Evolutionary conservation across 1,140 invertebrate genomes (phyloP).

Genomic region (Drosophila watanabei): DNA sequence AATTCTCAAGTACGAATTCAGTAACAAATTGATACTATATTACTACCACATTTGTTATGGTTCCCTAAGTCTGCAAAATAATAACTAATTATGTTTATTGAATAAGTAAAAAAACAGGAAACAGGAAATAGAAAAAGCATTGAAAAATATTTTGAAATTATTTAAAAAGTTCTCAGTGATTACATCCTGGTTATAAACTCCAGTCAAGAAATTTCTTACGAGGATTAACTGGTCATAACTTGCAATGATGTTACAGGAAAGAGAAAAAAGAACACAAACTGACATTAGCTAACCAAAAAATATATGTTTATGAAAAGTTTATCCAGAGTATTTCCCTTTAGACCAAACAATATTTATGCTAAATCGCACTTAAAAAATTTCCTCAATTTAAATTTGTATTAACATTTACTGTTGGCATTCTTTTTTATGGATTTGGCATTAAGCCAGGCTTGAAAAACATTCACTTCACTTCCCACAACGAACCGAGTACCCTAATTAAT

Average conservation of each 20-base stretch:
- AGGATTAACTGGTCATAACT: constrained; percentile 9
- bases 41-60: no score
- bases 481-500: constrained; percentile 13
- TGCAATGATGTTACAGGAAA: not conserved
- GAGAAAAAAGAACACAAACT: not conserved
- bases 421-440: constrained; percentile 7
- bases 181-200: not conserved
- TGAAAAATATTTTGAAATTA: not conserved
- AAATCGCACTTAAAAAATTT: constrained; percentile 9
- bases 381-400: constrained; percentile 7
- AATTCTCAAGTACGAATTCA: no score
- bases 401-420: not conserved
- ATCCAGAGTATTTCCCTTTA: no score
- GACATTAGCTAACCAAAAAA: constrained; percentile 4
- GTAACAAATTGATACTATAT: no score
- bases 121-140: no score
- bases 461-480: not conserved
- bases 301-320: constrained; percentile 7
- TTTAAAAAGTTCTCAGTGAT: not conserved
- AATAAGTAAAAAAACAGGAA: no score
- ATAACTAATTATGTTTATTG: no score
- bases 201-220: constrained; percentile 3
- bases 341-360: constrained; percentile 6
- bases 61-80: no score
- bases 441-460: constrained; percentile 9